Evolutionary conservation across 2,797 vertebrate species (phyloP).

Genomic region (Hylomyscus alleni): DNA sequence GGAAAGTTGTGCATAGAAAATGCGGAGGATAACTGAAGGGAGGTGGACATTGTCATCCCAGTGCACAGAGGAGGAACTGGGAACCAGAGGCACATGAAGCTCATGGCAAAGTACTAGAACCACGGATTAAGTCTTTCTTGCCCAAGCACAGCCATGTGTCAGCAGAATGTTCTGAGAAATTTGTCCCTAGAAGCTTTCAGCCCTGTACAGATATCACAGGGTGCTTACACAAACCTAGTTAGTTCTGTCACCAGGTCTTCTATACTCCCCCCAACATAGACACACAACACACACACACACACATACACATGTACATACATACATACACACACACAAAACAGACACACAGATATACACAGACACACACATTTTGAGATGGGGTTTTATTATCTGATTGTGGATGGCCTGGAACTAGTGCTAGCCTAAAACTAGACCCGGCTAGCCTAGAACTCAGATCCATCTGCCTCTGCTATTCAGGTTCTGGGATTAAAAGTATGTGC

Average conservation of each 20-base stretch:
- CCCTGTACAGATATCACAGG: neutral
- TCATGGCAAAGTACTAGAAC: neutral
- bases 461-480: neutral
- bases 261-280: neutral
- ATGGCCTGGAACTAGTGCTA: neutral
- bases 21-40: neutral
- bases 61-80: constrained; percentile 31
- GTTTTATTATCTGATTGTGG: neutral
- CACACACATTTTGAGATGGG: neutral
- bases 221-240: neutral
- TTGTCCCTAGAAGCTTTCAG: neutral
- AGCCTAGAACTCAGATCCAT: neutral
- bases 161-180: neutral
- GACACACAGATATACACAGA: neutral
- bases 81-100: neutral
- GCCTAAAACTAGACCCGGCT: neutral
- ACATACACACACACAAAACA: neutral
- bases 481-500: neutral
- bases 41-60: neutral
- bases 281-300: too few species aligned
- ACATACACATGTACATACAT: too few species aligned
- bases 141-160: neutral
- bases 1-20: neutral
- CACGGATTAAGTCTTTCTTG: neutral
- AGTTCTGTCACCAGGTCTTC: neutral